Conservation (phyloP, 2,113 vertebrate genomes). For the Nyctereutes procyonoides region DNA sequence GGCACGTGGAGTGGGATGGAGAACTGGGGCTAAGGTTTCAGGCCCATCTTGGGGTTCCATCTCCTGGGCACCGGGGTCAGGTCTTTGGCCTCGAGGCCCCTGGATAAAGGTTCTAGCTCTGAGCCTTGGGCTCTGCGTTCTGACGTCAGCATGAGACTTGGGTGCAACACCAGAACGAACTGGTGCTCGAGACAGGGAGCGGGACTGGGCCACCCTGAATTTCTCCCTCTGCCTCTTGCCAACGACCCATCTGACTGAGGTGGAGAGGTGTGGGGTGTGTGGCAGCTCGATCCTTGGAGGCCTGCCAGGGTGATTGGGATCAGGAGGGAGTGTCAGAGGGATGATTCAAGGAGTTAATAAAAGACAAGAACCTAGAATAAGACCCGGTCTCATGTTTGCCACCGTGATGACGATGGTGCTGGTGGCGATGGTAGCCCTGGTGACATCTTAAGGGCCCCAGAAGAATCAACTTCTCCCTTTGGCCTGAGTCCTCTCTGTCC, state of each 20-base stretch:
- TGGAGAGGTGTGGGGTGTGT: background rate
- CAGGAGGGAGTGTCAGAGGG: background rate
- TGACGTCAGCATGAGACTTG: fast-evolving
- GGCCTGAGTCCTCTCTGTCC: background rate
- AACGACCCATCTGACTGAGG: background rate
- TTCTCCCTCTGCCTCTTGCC: background rate
- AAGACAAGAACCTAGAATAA: background rate
- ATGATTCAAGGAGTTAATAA: background rate
- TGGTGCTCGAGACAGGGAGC: fast-evolving
- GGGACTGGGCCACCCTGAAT: too few relatives aligned
- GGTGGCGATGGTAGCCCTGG: fast-evolving
- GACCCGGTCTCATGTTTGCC: background rate
- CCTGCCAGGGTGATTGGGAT: background rate
- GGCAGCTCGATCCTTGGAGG: background rate
- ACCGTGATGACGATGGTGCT: fast-evolving
- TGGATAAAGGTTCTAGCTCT: background rate
- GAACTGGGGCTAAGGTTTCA: background rate
- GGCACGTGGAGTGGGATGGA: background rate
- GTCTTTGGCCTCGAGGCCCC: background rate
- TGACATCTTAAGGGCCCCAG: background rate
- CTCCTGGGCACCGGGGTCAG: background rate
- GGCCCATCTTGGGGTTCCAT: background rate
- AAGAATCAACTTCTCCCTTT: background rate
- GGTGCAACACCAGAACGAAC: fast-evolving
- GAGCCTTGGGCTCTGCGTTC: background rate